Base-by-base conservation (phyloP, 2,888 invertebrate genomes). In the Endotricha flammealis region DNA sequence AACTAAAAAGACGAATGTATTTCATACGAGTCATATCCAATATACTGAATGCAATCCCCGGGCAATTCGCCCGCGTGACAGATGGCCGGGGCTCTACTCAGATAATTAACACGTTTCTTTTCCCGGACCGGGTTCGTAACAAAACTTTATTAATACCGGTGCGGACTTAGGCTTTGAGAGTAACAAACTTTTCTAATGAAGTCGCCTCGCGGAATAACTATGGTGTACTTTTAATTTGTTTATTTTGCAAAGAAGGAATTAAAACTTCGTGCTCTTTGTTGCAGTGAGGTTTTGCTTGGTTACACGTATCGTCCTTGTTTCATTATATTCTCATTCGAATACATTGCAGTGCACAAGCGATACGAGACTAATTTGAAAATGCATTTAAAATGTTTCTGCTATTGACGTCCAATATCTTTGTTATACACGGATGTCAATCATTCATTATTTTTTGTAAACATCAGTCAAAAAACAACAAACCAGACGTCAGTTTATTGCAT, bases 31-130 rank as follows among this genome's bases (percentile, higher is more conserved):
- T 13, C 32, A 25, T 12, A 32, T 28, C 27, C 32, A 28, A 27
- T 23, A 29, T 27, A 7, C 5, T n/a, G 29, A 14, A 13, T 8
- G 29, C 29, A 12, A 14, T 11, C 55, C 61, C 62, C 32, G 44
- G 45, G 57, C 58, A 53, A 43, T 43, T 40, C 37, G 49, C 10
- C 55, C 68, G 63, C 68, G 76, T 78, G 81, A 80, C 78, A 80
- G 77, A 79, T 78, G 75, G 63, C 60, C 64, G 57, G 57, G 44
- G 47, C 61, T 57, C 61, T 52, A 64, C 65, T 64, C 62, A 64
- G 75, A 77, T 85, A 85, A 85, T 85, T 86, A 85, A 83, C 82
- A 79, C 78, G 77, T 78, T 83, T 82, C 81, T 83, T 83, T 77
- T 73, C 69, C 64, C 64, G 57, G 61, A 56, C 58, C 59, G 50